These are phyloP conservation scores for Bellardia bayeri DNA, from an alignment of 2,888 invertebrate species.

Conservation along the genomic window DNA sequence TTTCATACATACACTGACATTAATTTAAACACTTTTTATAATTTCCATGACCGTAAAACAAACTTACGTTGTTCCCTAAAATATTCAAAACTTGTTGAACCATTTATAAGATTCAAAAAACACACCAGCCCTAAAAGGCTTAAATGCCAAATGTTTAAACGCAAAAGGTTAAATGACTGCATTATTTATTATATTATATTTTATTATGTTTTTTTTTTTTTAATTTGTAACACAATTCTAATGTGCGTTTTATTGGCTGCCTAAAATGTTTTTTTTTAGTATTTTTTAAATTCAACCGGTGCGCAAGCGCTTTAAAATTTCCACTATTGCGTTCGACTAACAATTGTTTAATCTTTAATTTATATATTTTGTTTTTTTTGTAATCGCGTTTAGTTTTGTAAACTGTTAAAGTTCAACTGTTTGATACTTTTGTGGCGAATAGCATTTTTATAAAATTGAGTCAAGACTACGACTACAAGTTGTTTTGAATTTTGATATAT, in stretches of 20 bases:
- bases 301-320: conserved; percentile 45
- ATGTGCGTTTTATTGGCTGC: conserved; percentile 29
- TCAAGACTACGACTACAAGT: conserved; percentile 75
- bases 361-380: conserved; percentile 1
- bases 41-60: not conserved
- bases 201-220: not conserved
- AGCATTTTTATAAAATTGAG: conserved; percentile 71
- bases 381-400: conserved; percentile 61
- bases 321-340: not conserved
- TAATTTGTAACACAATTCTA: conserved; percentile 1
- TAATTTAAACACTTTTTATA: too few relatives aligned
- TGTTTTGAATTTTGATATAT: conserved; percentile 86
- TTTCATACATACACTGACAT: too few relatives aligned
- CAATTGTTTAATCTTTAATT: not conserved
- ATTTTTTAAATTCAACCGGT: conserved; percentile 20
- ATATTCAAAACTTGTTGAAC: conserved; percentile 63
- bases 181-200: conserved; percentile 27
- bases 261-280: not conserved
- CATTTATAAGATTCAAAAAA: conserved; percentile 52
- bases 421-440: conserved; percentile 48
- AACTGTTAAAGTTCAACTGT: conserved; percentile 68
- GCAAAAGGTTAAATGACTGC: conserved; percentile 37
- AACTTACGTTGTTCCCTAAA: conserved; percentile 73
- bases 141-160: conserved; percentile 47
- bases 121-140: conserved; percentile 34